These are phyloP conservation scores for Lutjanus campechanus DNA, from an alignment of 2,797 vertebrate genomes.

Conservation along the genomic window DNA sequence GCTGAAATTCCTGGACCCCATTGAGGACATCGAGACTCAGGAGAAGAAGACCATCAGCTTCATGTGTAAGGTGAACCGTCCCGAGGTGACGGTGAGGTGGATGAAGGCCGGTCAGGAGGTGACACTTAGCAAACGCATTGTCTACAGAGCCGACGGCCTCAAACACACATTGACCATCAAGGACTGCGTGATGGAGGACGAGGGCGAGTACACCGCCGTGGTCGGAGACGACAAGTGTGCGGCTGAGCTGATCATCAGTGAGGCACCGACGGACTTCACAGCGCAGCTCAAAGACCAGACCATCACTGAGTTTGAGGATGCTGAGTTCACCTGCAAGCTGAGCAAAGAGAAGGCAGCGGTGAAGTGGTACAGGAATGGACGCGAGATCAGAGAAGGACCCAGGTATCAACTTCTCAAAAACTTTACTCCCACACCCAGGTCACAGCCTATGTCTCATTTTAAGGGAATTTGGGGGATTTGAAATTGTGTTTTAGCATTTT, in stretches of 20 bases:
- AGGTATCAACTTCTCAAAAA: slow-evolving; percentile 82
- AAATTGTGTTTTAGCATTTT: too few species aligned
- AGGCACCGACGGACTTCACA: slow-evolving; percentile 96
- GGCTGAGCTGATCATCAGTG: slow-evolving; percentile 96
- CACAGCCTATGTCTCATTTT: not conserved
- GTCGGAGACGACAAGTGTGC: slow-evolving; percentile 93
- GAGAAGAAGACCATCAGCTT: slow-evolving; percentile 97
- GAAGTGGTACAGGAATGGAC: slow-evolving; percentile 96
- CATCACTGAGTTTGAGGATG: slow-evolving; percentile 97
- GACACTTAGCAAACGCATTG: slow-evolving; percentile 89
- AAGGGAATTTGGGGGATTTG: not conserved
- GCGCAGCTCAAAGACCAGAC: slow-evolving; percentile 95
- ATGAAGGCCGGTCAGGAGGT: slow-evolving; percentile 94
- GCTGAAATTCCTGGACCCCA: slow-evolving; percentile 92
- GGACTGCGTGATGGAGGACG: slow-evolving; percentile 94
- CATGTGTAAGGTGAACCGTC: slow-evolving; percentile 95
- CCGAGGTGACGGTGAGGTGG: slow-evolving; percentile 94
- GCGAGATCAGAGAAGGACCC: slow-evolving; percentile 95
- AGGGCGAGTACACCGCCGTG: slow-evolving; percentile 94
- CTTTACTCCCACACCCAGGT: not conserved
- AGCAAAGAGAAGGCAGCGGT: slow-evolving; percentile 94
- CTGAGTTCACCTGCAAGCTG: slow-evolving; percentile 94
- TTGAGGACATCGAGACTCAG: slow-evolving; percentile 96
- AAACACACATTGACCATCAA: slow-evolving; percentile 96
- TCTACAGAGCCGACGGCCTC: slow-evolving; percentile 93